Conservation (phyloP, 1,140 invertebrate genomes). For the Drosophila pseudoobscura region DNA sequence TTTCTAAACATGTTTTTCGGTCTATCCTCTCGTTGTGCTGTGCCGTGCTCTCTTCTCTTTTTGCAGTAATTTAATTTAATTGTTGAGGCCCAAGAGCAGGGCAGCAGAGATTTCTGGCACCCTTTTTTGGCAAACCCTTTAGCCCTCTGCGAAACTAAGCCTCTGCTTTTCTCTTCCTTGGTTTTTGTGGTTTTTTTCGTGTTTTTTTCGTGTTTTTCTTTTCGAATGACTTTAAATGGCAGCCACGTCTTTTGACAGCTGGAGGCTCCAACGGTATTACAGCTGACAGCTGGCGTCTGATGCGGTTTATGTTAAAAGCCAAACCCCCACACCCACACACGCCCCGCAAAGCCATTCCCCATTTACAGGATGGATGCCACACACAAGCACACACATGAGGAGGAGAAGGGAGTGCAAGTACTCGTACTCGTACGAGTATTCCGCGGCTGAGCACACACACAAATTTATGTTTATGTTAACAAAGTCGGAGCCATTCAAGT, state of each 20-base stretch:
- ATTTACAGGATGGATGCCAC: too few relatives aligned
- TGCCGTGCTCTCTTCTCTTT: too few relatives aligned
- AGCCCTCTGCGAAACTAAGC: constrained; percentile 12
- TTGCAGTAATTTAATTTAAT: constrained; percentile 16
- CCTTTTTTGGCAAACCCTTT: background rate
- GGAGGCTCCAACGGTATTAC: constrained; percentile 70
- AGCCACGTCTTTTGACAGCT: constrained; percentile 73
- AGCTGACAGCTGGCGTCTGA: constrained; percentile 75
- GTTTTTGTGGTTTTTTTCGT: background rate
- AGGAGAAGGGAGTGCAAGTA: too few relatives aligned
- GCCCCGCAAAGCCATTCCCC: background rate
- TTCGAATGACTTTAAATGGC: constrained; percentile 74
- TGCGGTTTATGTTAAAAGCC: constrained; percentile 73
- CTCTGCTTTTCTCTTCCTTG: background rate
- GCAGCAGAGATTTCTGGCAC: background rate
- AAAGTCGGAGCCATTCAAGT: constrained; percentile 78
- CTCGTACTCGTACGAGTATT: too few relatives aligned
- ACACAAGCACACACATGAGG: constrained; percentile 7
- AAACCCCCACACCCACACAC: constrained; percentile 7
- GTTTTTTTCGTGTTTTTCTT: constrained; percentile 23
- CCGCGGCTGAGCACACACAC: constrained; percentile 12
- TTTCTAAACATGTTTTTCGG: constrained; percentile 58
- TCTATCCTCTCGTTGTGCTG: background rate
- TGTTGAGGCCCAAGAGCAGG: background rate
- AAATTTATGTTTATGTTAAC: constrained; percentile 81